Percentiles rank a stretch among this genome's conserved stretches.
phyloP scores from a whole-genome alignment of 2,888 invertebrate species.

The Lithodes maja region DNA sequence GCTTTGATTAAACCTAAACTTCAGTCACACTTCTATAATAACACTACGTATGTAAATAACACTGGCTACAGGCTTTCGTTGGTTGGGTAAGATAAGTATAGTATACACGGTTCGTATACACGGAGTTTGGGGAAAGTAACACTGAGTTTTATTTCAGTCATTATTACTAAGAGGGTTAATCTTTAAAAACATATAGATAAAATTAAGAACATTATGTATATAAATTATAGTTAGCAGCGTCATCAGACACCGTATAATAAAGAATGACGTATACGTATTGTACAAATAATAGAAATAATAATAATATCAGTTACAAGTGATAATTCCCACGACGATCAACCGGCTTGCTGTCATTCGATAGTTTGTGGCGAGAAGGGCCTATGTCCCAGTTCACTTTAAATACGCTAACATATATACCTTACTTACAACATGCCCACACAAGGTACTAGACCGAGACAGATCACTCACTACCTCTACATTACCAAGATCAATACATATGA shows the following conservation, averaged over 20 bases:
- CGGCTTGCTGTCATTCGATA: slow-evolving; percentile 59
- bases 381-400: slow-evolving; percentile 66
- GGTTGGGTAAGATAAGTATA: slow-evolving; percentile 66
- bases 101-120: slow-evolving; percentile 66
- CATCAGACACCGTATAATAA: slow-evolving; percentile 45
- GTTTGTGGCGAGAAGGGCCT: slow-evolving; percentile 57
- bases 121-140: slow-evolving; percentile 62
- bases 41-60: slow-evolving; percentile 64
- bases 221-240: slow-evolving; percentile 42
- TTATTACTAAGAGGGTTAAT: slow-evolving; percentile 56
- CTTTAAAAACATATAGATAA: slow-evolving; percentile 39
- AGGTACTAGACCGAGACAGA: slow-evolving; percentile 57
- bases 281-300: slow-evolving; percentile 30
- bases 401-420: slow-evolving; percentile 66
- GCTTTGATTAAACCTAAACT: slow-evolving; percentile 66
- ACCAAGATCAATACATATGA: slow-evolving; percentile 66
- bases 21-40: slow-evolving; percentile 65
- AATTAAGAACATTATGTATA: slow-evolving; percentile 37
- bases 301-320: slow-evolving; percentile 51
- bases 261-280: slow-evolving; percentile 31
- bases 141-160: slow-evolving; percentile 55
- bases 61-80: slow-evolving; percentile 67
- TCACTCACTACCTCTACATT: slow-evolving; percentile 63
- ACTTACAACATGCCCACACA: slow-evolving; percentile 66
- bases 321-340: slow-evolving; percentile 47